Conservation (phyloP, 2,113 vertebrate genomes). For the Hippocampus abdominalis region DNA sequence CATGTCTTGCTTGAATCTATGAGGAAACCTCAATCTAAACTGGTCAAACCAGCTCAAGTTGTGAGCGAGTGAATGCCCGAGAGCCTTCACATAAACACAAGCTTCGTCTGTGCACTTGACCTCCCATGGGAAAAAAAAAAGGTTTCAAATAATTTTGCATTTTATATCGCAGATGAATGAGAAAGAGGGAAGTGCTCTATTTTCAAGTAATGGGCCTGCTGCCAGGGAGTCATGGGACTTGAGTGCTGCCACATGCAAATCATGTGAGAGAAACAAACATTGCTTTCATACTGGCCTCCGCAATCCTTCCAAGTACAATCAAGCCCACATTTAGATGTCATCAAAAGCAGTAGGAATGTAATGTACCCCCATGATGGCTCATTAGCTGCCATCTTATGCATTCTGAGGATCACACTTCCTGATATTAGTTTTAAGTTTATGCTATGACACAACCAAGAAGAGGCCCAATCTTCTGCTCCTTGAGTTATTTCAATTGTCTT, state of each 20-base stretch:
- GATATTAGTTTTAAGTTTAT: conserved; percentile 1
- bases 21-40: neutral
- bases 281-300: conserved; percentile 55
- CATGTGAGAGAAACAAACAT: conserved; percentile 63
- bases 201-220: neutral
- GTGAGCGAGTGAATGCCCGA: conserved; percentile 44
- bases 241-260: conserved; percentile 49
- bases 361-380: conserved; percentile 29
- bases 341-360: conserved; percentile 58
- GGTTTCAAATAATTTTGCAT: neutral
- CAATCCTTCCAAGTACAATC: conserved; percentile 55
- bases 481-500: neutral
- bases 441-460: conserved; percentile 7
- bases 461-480: neutral
- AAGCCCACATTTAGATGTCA: conserved; percentile 73
- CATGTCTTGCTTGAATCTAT: neutral
- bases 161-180: neutral
- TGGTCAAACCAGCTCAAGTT: neutral
- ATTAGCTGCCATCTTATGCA: conserved; percentile 28
- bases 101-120: neutral
- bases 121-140: conserved; percentile 17
- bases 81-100: conserved; percentile 42
- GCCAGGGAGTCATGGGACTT: conserved; percentile 25
- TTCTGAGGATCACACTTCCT: neutral
- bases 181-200: neutral